These are phyloP conservation scores for Phainopepla nitens DNA, from an alignment of 2,113 vertebrate genomes.

Conservation along the genomic window DNA sequence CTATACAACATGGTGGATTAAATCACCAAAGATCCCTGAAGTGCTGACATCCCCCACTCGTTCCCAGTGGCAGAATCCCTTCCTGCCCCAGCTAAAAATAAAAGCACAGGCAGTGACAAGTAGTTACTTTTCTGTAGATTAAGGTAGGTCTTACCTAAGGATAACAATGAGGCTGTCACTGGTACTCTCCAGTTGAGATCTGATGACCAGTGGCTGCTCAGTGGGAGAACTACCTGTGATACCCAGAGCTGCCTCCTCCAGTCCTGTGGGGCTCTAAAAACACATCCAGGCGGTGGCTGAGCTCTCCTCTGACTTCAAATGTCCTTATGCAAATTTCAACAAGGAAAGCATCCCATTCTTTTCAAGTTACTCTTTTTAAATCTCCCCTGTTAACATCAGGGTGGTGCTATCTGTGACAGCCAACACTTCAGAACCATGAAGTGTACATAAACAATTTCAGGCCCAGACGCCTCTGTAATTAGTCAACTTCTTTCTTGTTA, in stretches of 20 bases:
- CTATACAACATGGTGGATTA: rapidly evolving
- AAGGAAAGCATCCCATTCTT: not conserved
- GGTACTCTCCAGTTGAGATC: not conserved
- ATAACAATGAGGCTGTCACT: not conserved
- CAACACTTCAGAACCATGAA: not conserved
- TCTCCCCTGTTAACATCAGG: not conserved
- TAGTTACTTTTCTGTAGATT: not conserved
- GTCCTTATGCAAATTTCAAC: not conserved
- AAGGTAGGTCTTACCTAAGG: not conserved
- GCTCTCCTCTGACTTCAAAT: not conserved
- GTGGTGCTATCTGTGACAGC: not conserved
- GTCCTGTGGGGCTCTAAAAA: not conserved
- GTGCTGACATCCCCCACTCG: not conserved
- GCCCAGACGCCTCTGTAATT: constrained; percentile 32
- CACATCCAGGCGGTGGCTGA: not conserved
- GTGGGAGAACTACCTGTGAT: not conserved
- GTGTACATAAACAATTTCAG: constrained; percentile 26
- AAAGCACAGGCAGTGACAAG: not conserved
- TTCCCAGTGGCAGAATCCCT: not conserved
- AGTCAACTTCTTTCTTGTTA: constrained; percentile 27
- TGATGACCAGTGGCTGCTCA: not conserved
- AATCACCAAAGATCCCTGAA: not conserved
- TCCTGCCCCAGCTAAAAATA: not conserved
- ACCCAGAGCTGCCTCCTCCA: not conserved
- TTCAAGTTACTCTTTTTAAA: not conserved